Evolutionary conservation across 2,888 invertebrate species (phyloP), one percentile per base, ranked within the genome.

Genomic region (Habrosyne pyritoides): DNA sequence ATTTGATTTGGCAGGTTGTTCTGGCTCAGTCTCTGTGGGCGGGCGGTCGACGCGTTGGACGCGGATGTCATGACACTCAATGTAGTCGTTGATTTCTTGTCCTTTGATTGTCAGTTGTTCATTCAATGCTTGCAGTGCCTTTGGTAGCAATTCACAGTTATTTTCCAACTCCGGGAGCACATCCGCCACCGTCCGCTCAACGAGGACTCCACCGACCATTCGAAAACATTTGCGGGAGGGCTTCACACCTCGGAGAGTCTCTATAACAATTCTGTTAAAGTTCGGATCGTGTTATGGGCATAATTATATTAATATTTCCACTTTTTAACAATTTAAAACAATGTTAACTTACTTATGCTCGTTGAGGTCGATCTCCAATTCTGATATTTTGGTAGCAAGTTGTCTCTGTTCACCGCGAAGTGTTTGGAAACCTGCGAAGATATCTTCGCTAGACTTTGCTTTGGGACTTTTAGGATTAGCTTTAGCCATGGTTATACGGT

Each of bases 311-410:
- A n/a, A 12, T n/a, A 36, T 14, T 36, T 36, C 36, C 21, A n/a
- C 21, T 2, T 18, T 10, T 2, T 22, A n/a, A 0, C 22, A 22
- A 22, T n/a, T 12, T 22, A 36, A 10, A 12, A 10, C 22, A 47
- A 14, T 7, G 18, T 42, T 7, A 42, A 85, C 93, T 93, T 93
- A 99, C 99, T 97, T 98, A 93, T 99, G 99, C 91, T 99, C 99
- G 84, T 97, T 98, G 61, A 97, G 94, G 87, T 99, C 99, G 94
- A 96, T 95, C 93, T 99, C 98, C 73, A 99, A 93, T 91, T 99
- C 98, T 0, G 97, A 96, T 61, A 99, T 94, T 94, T 98, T 99
- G 71, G 95, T 95, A 26, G 97, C 97, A 73, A 98, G 91, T 73
- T 95, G 94, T 75, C 98, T 94, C 89, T 99, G 99, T 81, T 99